phyloP scores from a whole-genome alignment of 2,113 vertebrate species.

The Himantopus leucocephalus region DNA sequence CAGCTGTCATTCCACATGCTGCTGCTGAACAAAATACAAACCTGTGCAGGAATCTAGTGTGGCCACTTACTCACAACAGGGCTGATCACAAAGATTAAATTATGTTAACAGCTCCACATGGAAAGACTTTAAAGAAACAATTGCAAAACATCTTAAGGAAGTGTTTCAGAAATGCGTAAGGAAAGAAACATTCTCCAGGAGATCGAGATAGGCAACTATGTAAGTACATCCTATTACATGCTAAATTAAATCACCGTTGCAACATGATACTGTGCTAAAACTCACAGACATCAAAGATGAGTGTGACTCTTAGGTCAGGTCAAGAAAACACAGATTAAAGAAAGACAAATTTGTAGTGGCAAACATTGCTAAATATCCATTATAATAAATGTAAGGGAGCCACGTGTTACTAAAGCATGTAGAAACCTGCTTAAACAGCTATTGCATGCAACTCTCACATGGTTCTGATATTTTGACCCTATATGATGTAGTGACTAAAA shows the following conservation, averaged over 20 bases:
- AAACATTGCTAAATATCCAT: neutral
- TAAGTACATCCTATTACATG: conserved; percentile 50
- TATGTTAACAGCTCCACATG: neutral
- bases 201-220: conserved; percentile 24
- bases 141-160: conserved; percentile 55
- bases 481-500: neutral
- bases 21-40: neutral
- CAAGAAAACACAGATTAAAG: conserved; percentile 25
- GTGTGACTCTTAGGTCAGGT: neutral
- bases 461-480: neutral
- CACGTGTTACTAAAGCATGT: neutral
- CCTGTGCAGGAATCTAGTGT: neutral
- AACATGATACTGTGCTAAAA: conserved; percentile 6
- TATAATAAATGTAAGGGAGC: neutral
- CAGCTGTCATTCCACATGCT: neutral
- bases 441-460: neutral
- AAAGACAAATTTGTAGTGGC: neutral
- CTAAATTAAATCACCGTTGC: conserved; percentile 31
- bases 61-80: neutral
- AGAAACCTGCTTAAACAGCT: neutral
- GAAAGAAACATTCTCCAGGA: conserved; percentile 33
- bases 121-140: conserved; percentile 31
- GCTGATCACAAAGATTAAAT: neutral
- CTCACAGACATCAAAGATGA: conserved; percentile 38
- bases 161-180: conserved; percentile 31